Base-by-base conservation (phyloP, 92 coral and sea anemone genomes). In the Zoanthus sansibaricus region DNA sequence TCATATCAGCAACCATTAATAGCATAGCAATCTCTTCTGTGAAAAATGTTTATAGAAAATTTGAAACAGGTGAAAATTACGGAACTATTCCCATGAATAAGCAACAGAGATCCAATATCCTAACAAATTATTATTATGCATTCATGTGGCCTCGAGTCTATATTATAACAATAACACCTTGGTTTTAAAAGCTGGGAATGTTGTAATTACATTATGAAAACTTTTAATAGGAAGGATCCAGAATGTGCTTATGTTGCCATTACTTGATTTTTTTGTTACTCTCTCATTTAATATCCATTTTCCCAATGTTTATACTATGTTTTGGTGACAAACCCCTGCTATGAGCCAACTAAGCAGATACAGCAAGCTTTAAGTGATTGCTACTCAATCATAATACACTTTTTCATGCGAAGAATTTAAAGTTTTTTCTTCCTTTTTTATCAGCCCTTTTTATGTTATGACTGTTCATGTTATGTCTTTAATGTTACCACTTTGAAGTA, bases 81-180 rank as follows among this genome's bases (percentile, higher is more conserved):
- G 85, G 85, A 80, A 66, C 20, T 68, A 64, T 80, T 80, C 85
- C 85, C 85, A 80, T 80, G 85, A 80, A 80, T 80, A 80, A 64
- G 85, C 73, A 80, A 64, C 73, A 80, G 85, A 58, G 75, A 64
- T 25, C 73, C 85, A 80, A 80, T 80, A 80, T 80, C 85, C 85
- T 64, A 80, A 66, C 85, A 66, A 45, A 32, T 64, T 78, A 80
- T 80, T 25, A 80, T 80, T 64, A 80, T 80, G 72, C 61, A 67
- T 66, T 31, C 75, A 80, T 80, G 45, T 80, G 85, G 58, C 85
- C 73, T 48, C 18, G 45, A 66, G 85, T 80, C 85, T 80, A 80
- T 64, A 80, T 64, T 80, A 80, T 20, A 80, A 80, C 47, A 80
- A 80, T 80, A 80, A 67, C 85, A 80, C 61, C 85, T 66, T 17